Conservation (phyloP, 2,113 vertebrate genomes). For the Sterrhoptilus dennistouni region DNA sequence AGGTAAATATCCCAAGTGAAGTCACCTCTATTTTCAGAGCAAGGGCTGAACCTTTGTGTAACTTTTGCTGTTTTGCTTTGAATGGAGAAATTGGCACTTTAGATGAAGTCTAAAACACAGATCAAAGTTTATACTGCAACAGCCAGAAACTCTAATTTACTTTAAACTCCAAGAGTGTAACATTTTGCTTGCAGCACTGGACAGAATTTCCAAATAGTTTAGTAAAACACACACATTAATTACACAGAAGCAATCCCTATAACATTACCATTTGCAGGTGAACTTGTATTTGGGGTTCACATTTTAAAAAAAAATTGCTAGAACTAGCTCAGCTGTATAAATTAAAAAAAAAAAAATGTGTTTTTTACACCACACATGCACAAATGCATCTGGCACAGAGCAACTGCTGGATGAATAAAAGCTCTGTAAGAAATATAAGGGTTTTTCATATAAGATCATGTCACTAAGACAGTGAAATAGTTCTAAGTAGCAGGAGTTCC, state of each 20-base stretch:
- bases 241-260: not conserved
- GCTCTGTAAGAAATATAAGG: not conserved
- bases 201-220: not conserved
- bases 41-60: fast-evolving
- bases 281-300: not conserved
- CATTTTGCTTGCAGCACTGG: not conserved
- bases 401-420: not conserved
- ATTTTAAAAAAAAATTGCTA: not conserved
- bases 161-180: not conserved
- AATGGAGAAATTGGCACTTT: not conserved
- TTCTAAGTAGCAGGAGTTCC: not conserved
- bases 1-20: not conserved
- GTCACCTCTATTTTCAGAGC: not conserved
- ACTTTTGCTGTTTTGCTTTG: not conserved
- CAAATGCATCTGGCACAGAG: not conserved
- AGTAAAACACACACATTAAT: not conserved
- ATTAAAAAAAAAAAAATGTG: not conserved
- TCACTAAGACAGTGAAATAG: not conserved
- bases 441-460: not conserved
- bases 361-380: not conserved
- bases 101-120: not conserved
- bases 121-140: not conserved
- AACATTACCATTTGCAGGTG: not conserved
- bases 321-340: not conserved
- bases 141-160: not conserved